Evolutionary conservation across 1,140 invertebrate genomes (phyloP), one percentile per base, ranked within the genome.

Genomic region (Aplysia californica): DNA sequence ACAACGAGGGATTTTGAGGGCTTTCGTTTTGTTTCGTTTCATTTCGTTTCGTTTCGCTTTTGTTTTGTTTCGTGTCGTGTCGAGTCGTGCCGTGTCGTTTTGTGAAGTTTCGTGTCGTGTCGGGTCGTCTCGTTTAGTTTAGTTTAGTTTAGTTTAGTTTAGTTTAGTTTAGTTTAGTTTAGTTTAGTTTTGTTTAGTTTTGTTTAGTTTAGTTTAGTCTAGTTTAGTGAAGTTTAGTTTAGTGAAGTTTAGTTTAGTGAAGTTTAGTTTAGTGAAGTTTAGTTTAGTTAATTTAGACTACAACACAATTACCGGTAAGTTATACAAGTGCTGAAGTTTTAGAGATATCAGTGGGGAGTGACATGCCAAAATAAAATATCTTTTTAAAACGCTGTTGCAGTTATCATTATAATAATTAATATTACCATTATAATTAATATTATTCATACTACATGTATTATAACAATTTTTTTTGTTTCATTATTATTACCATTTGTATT

Each of bases 111-210:
- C 38, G 75, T 55, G 10, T 71, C 55, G 26, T 71, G 4, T 56
- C 6, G 4, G 55, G 26, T 71, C 55, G 26, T 56, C 2, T 71
- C 29, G 39, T 55, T 31, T 71, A 71, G 44, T 71, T 1, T 31
- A 55, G 44, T 55, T 21, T 77, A 64, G 56, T 77, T 36, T 77
- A 71, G 67, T 77, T n/a, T 77, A 61, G 35, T 70, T 21, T 71
- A 38, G 56, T 77, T 35, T 61, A 77, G 55, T 70, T 21, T 77
- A 64, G 75, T 77, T 35, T 71, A 41, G 66, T 71, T 56, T 71
- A 64, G 35, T 69, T 35, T 77, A 64, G 75, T 77, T 36, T 77
- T 39, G 67, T 69, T 23, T 77, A 71, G 35, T 77, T 23, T 77
- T 61, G 50, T 26, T n/a, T 61, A 29, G 55, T 20, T 10, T 71